Percentiles rank a stretch among this genome's conserved stretches.
These are phyloP conservation scores for Monomorium pharaonis DNA, from an alignment of 1,140 invertebrate species.

Conservation along the genomic window DNA sequence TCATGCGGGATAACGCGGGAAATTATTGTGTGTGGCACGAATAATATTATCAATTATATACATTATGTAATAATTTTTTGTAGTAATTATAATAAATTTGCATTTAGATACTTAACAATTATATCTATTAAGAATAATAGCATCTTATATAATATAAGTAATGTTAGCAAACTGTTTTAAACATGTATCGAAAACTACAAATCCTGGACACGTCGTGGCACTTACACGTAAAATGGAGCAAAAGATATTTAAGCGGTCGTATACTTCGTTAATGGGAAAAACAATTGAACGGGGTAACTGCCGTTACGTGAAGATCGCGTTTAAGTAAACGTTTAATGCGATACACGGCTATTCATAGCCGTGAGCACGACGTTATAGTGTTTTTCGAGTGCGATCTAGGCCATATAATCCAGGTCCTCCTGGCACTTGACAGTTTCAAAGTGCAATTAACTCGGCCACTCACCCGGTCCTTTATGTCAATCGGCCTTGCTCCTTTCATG, in stretches of 20 bases:
- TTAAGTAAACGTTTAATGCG: neutral
- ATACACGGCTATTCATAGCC: neutral
- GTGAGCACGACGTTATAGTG: neutral
- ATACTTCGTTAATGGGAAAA: neutral
- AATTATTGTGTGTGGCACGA: too few species aligned
- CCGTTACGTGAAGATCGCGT: neutral
- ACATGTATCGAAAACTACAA: too few species aligned
- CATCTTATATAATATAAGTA: too few species aligned
- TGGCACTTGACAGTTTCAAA: constrained; percentile 6
- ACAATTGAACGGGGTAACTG: neutral
- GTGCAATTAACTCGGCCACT: constrained; percentile 26
- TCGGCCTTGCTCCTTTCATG: constrained; percentile 20
- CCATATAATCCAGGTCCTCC: neutral
- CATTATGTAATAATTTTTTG: too few species aligned
- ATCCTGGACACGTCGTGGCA: too few species aligned
- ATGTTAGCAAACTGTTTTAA: too few species aligned
- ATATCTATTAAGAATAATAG: too few species aligned
- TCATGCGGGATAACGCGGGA: too few species aligned
- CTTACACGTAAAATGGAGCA: neutral
- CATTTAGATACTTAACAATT: too few species aligned
- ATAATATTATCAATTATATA: too few species aligned
- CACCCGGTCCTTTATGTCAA: constrained; percentile 8
- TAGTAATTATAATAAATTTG: too few species aligned
- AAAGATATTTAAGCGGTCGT: neutral
- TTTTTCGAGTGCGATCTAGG: neutral